A percentile compares a stretch with the other conserved stretches of the same genome.
Conservation (phyloP, 2,113 vertebrate genomes). For the Hemiscyllium ocellatum region DNA sequence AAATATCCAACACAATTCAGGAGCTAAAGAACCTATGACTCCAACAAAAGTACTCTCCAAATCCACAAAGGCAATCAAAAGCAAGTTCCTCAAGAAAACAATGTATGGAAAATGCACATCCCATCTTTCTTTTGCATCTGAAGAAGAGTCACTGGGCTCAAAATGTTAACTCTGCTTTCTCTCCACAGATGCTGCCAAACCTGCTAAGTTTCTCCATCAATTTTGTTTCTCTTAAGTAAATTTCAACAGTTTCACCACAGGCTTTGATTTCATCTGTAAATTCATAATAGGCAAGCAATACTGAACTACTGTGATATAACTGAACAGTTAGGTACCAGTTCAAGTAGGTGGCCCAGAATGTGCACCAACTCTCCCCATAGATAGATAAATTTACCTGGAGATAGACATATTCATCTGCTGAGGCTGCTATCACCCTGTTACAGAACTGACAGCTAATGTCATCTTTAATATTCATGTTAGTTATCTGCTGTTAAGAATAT, state of each 20-base stretch:
- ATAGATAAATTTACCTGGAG: neutral
- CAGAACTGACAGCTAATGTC: neutral
- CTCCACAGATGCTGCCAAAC: too few species aligned
- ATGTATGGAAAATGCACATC: neutral
- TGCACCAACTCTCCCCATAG: neutral
- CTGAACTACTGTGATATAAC: neutral
- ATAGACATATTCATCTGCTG: neutral
- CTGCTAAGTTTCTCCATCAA: too few species aligned
- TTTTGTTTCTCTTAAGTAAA: neutral
- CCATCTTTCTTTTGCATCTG: neutral
- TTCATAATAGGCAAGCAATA: neutral
- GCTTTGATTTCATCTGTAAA: neutral
- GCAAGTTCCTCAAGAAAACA: neutral
- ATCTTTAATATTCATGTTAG: neutral
- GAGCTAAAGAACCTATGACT: neutral
- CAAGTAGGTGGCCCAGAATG: neutral
- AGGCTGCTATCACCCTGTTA: neutral
- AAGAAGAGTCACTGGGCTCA: too few species aligned
- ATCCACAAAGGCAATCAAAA: neutral
- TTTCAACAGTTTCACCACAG: neutral
- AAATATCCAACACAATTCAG: neutral
- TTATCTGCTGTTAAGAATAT: neutral
- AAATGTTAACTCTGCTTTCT: too few species aligned
- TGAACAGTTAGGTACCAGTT: neutral
- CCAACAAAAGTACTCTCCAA: neutral